A percentile compares a stretch with the other conserved stretches of the same genome.
Evolutionary conservation across 2,888 invertebrate species (phyloP).

Genomic region (Idaea aversata): DNA sequence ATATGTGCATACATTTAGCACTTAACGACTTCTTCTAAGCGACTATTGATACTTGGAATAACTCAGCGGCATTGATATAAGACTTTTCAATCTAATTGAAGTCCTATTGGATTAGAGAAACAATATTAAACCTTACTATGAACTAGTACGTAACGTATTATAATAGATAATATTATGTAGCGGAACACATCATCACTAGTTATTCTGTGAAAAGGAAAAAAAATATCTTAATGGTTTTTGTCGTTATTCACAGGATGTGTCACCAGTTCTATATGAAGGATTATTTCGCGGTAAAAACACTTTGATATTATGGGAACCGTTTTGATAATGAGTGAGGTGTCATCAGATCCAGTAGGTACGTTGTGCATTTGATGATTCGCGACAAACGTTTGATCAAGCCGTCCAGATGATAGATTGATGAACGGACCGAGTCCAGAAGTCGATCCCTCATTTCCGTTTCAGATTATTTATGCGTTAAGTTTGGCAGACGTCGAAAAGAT

Average conservation of each 20-base stretch:
- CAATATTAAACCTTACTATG: no score
- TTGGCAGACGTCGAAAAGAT: slow-evolving; percentile 51
- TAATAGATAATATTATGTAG: no score
- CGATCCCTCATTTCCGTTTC: slow-evolving; percentile 56
- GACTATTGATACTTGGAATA: neutral
- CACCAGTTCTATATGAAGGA: neutral
- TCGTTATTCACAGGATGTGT: neutral
- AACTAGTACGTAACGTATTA: no score
- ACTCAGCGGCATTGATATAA: no score
- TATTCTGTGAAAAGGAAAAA: neutral
- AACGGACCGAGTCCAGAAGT: slow-evolving; percentile 48
- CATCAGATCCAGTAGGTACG: slow-evolving; percentile 28
- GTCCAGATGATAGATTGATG: slow-evolving; percentile 61
- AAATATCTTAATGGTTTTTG: neutral
- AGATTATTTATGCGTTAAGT: slow-evolving; percentile 52
- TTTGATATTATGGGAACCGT: slow-evolving; percentile 22
- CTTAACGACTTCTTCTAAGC: neutral
- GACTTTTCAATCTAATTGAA: no score
- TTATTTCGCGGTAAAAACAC: slow-evolving; percentile 15
- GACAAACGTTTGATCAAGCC: slow-evolving; percentile 65
- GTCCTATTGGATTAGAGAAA: no score
- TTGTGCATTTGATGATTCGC: slow-evolving; percentile 43
- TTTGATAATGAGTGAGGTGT: slow-evolving; percentile 34
- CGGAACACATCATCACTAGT: neutral
- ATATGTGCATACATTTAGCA: slow-evolving; percentile 10